phyloP scores from a whole-genome alignment of 2,797 vertebrate species.

The Liasis olivaceus region DNA sequence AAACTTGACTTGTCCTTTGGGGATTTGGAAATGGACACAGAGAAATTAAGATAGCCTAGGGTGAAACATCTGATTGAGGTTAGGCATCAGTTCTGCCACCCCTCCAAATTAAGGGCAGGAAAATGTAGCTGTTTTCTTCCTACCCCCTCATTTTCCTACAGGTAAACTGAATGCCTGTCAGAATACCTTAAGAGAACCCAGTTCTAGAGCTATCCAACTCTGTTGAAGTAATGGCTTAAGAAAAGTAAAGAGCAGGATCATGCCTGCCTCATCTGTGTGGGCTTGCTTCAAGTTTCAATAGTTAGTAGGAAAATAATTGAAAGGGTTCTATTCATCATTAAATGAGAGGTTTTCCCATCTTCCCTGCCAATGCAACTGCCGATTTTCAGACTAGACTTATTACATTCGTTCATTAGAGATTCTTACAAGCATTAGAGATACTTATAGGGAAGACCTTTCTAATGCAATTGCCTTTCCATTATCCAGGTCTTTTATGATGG shows the following conservation, averaged over 20 bases:
- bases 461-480: neutral
- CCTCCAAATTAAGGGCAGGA: neutral
- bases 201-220: constrained; percentile 20
- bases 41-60: neutral
- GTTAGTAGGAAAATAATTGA: constrained; percentile 6
- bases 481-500: neutral
- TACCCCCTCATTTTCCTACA: neutral
- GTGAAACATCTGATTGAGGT: constrained; percentile 1
- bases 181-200: constrained; percentile 15
- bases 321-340: neutral
- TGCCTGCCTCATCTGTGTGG: neutral
- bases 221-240: constrained; percentile 15
- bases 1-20: neutral
- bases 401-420: neutral
- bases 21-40: neutral
- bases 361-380: neutral
- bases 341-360: constrained; percentile 17
- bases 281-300: neutral
- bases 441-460: neutral
- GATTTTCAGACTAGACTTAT: neutral
- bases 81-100: neutral
- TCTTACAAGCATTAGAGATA: neutral
- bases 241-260: constrained; percentile 28
- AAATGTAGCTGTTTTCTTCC: neutral
- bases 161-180: constrained; percentile 40